Base-by-base conservation (phyloP, 1,140 invertebrate species). In the Radopholus similis region DNA sequence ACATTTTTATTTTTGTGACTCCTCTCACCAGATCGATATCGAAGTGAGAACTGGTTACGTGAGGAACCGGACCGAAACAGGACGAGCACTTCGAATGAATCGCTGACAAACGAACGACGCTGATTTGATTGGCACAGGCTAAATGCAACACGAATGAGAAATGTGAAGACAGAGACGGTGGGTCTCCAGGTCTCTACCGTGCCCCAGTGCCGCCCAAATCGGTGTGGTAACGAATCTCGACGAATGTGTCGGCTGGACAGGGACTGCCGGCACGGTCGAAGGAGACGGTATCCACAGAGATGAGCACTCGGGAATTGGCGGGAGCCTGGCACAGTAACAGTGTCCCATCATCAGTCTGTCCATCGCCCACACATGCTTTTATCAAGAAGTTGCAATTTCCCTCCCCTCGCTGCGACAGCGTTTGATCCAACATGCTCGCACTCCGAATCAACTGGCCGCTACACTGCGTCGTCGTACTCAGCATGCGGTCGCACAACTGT, bases 151-250 rank as follows among this genome's bases (percentile, higher is more conserved):
- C 66, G 5, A 13, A 54, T 47, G 26, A 44, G 66, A 11, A 37
- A 9, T 0, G 35, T 28, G 13, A 57, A 37, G 18, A 35, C 8
- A 65, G 28, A 11, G 28, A 58, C 21, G n/a, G 32, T 21, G 15
- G 26, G 13, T 28, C 5, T 15, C 5, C 26, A 35, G 9, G 26
- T 26, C 23, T 57, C 13, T 35, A 54, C 62, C 68, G 42, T 28
- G 70, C 37, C 9, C 68, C 68, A 11, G 53, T 63, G 28, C 26
- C 63, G 30, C 68, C 71, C 40, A 70, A 32, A 49, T 75, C 72
- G 32, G 15, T 66, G 18, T 40, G 44, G 32, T 70, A 70, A 2
- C 44, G 69, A 18, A 70, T 37, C 34, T 70, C 68, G 18, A 70
- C 21, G 28, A 72, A 62, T 40, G 23, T 67, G 21, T 60, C 47